Conservation (phyloP, 2,888 invertebrate genomes). For the Oscheius sp. region DNA sequence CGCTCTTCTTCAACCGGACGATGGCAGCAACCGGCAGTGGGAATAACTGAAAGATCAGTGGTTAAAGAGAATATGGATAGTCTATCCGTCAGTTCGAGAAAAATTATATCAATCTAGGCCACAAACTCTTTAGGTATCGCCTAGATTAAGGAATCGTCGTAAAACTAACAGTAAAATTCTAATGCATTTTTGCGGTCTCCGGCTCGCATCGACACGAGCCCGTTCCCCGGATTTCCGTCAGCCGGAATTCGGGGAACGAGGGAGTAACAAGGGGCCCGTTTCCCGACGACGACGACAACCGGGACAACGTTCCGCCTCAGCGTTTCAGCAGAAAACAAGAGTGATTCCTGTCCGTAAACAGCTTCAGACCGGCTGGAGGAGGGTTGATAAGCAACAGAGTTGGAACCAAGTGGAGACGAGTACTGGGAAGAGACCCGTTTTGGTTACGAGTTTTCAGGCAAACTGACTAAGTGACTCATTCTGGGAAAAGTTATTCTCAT, state of each 20-base stretch:
- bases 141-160: slow-evolving; percentile 1
- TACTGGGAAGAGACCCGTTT: neutral
- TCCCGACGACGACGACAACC: slow-evolving; percentile 5
- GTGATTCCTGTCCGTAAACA: slow-evolving; percentile 20
- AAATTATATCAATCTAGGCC: neutral
- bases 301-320: slow-evolving; percentile 24
- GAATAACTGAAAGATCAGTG: neutral
- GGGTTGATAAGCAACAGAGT: neutral
- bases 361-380: slow-evolving; percentile 31
- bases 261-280: slow-evolving; percentile 1
- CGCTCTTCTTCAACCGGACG: slow-evolving; percentile 29
- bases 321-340: slow-evolving; percentile 34
- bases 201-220: neutral
- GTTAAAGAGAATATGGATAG: neutral
- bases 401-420: slow-evolving; percentile 4
- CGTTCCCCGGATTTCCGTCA: slow-evolving; percentile 26
- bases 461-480: too few relatives aligned
- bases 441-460: too few relatives aligned
- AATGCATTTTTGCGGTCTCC: too few relatives aligned
- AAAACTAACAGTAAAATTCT: neutral
- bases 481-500: too few relatives aligned
- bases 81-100: too few relatives aligned
- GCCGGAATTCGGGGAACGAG: slow-evolving; percentile 22
- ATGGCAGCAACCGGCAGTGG: slow-evolving; percentile 14
- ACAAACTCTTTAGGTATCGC: neutral